phyloP scores from a whole-genome alignment of 2,113 vertebrate species.

The Irena cyanogastra region DNA sequence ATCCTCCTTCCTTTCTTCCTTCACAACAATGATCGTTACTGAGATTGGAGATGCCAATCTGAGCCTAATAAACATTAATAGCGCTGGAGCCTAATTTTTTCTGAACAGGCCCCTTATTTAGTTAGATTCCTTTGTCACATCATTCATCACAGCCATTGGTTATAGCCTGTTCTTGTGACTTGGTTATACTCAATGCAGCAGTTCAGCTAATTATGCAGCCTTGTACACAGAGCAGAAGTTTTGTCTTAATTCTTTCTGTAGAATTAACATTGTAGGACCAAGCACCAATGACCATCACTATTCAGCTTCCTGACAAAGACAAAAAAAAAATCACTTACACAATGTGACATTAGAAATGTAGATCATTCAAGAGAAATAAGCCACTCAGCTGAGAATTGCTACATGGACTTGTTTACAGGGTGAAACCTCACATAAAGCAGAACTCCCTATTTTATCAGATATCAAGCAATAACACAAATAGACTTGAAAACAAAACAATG shows the following conservation, averaged over 20 bases:
- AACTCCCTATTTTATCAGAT: not conserved
- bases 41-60: not conserved
- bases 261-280: not conserved
- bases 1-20: not conserved
- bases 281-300: not conserved
- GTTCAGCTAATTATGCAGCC: not conserved
- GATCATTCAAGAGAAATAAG: not conserved
- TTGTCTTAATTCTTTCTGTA: not conserved
- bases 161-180: not conserved
- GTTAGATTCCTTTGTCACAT: not conserved
- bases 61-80: not conserved
- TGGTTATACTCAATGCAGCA: not conserved
- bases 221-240: not conserved
- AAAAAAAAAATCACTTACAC: not conserved
- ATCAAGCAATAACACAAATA: not conserved
- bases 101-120: constrained; percentile 1
- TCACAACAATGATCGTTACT: not conserved
- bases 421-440: constrained; percentile 7
- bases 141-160: constrained; percentile 11
- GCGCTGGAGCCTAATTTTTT: not conserved
- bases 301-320: not conserved
- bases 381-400: not conserved
- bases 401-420: not conserved
- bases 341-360: not conserved
- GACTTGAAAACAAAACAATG: not conserved